These are phyloP conservation scores for Sebastes iracundus DNA, from an alignment of 2,797 vertebrate species.

Conservation along the genomic window DNA sequence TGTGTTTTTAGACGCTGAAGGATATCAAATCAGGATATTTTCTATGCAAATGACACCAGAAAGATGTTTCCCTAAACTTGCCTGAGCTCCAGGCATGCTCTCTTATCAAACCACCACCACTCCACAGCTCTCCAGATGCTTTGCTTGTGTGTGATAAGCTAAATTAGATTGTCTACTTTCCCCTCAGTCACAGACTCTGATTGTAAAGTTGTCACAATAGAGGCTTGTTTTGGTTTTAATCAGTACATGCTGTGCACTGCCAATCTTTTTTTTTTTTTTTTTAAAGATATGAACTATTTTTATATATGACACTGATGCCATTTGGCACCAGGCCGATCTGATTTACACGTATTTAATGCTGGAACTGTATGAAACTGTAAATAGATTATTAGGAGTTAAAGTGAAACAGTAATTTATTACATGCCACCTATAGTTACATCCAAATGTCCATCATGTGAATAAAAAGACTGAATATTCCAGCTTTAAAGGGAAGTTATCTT, in stretches of 20 bases:
- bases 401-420: constrained; percentile 95
- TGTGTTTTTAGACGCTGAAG: constrained; percentile 30
- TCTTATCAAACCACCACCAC: constrained; percentile 49
- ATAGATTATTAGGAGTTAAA: constrained; percentile 87
- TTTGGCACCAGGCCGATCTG: constrained; percentile 83
- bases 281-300: constrained; percentile 84
- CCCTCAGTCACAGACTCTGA: constrained; percentile 43
- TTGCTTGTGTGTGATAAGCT: constrained; percentile 65
- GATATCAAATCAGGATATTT: constrained; percentile 61
- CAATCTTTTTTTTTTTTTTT: constrained; percentile 60
- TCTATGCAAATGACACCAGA: constrained; percentile 78
- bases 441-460: constrained; percentile 73
- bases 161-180: constrained; percentile 35
- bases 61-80: constrained; percentile 12
- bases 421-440: constrained; percentile 79
- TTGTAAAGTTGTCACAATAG: constrained; percentile 28
- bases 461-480: constrained; percentile 77
- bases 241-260: constrained; percentile 90
- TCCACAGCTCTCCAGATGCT: constrained; percentile 46
- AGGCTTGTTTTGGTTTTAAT: constrained; percentile 74
- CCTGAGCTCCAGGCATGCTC: constrained; percentile 13
- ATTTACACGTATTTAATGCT: constrained; percentile 93
- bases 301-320: constrained; percentile 85
- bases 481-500: constrained; percentile 86
- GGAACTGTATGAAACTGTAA: constrained; percentile 82